Evolutionary conservation across 2,888 invertebrate genomes (phyloP).

Genomic region (Hymenopus coronatus): DNA sequence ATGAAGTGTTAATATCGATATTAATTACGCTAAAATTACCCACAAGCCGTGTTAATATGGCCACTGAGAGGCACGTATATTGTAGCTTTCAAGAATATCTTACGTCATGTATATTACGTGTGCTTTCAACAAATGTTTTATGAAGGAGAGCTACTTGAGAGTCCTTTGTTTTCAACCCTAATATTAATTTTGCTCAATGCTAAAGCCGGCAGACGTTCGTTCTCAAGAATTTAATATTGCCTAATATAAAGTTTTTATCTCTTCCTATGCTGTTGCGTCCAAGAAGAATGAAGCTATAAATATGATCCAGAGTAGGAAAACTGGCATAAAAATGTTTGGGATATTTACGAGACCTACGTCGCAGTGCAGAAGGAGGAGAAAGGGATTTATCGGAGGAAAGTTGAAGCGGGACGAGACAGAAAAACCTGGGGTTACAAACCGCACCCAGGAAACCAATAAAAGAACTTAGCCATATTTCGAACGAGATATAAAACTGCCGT

Average conservation of each 20-base stretch:
- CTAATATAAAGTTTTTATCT: background rate
- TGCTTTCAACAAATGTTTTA: no score
- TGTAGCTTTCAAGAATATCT: no score
- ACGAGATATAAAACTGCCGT: background rate
- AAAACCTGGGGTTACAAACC: background rate
- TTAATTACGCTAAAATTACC: no score
- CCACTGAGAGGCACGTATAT: no score
- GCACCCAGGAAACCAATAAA: background rate
- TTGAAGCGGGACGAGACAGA: background rate
- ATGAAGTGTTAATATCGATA: no score
- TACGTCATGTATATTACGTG: no score
- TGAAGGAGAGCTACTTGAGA: no score
- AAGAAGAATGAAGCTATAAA: background rate
- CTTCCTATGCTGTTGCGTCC: background rate
- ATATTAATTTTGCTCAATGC: background rate
- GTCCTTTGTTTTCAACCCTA: background rate
- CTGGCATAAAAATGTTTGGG: background rate
- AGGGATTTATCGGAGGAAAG: background rate
- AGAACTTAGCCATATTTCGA: background rate
- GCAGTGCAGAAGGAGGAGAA: background rate
- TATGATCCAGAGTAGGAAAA: background rate
- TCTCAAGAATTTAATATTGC: background rate
- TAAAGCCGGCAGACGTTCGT: background rate
- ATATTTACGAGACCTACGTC: background rate
- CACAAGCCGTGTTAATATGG: no score